Conservation (phyloP, 1,140 invertebrate species). For the Hycleus cichorii region DNA sequence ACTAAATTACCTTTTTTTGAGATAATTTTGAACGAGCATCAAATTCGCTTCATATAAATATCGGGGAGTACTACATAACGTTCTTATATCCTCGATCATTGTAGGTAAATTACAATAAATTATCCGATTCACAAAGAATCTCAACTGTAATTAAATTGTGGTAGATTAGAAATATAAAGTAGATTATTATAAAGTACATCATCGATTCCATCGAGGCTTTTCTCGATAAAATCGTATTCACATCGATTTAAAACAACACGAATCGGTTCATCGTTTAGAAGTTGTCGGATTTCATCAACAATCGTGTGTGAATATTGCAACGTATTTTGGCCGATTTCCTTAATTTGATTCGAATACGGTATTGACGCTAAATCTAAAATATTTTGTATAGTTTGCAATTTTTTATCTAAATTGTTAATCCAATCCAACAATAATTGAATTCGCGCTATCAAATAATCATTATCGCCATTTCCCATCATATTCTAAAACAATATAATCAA, state of each 20-base stretch:
- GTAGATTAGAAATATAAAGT: too few species aligned
- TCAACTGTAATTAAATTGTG: slow-evolving; percentile 17
- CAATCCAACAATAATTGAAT: slow-evolving; percentile 20
- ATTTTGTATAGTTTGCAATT: slow-evolving; percentile 17
- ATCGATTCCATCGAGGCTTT: not conserved
- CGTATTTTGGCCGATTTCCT: slow-evolving; percentile 17
- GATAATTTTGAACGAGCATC: slow-evolving; percentile 22
- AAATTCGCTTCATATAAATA: slow-evolving; percentile 17
- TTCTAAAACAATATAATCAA: slow-evolving; percentile 7
- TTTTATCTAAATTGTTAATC: slow-evolving; percentile 18
- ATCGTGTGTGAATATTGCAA: slow-evolving; percentile 16
- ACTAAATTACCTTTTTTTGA: slow-evolving; percentile 10
- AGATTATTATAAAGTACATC: not conserved
- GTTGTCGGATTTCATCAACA: slow-evolving; percentile 13
- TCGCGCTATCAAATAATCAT: slow-evolving; percentile 22
- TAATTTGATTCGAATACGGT: slow-evolving; percentile 26
- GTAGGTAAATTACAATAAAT: slow-evolving; percentile 23
- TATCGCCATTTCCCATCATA: slow-evolving; percentile 25
- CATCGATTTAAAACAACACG: slow-evolving; percentile 19
- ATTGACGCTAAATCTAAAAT: slow-evolving; percentile 20
- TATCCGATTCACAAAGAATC: slow-evolving; percentile 20
- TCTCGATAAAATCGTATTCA: slow-evolving; percentile 12
- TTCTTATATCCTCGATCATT: slow-evolving; percentile 26
- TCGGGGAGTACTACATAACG: slow-evolving; percentile 17
- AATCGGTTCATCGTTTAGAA: slow-evolving; percentile 22